Base-by-base conservation (phyloP, 1,140 invertebrate species). In the Tetramorium simillimum region DNA sequence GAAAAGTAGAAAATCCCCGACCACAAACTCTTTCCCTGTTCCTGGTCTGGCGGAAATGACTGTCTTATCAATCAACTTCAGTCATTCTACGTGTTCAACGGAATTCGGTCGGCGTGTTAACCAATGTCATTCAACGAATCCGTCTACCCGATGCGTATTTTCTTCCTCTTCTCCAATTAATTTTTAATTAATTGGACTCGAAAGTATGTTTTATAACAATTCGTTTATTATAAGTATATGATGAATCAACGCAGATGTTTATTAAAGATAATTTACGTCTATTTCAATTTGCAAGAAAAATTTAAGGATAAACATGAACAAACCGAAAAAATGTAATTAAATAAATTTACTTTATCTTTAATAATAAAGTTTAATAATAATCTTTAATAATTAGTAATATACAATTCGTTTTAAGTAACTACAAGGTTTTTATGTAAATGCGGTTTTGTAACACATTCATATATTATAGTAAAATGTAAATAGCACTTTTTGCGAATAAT, bases 111-210 rank as follows among this genome's bases (percentile, higher is more conserved):
- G 14, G 14, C 10, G n/a, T 7, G 18, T 9, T 62, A 85, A 85
- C 5, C 5, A 28, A 77, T 16, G 80, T 85, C 12, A 43, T 80
- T 80, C 53, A 10, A 67, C 51, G 75, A 85, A 85, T 63, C 16
- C n/a, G 28, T 37, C 62, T 2, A 33, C 28, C 5, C 67, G n/a
- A 2, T 21, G 18, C 6, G 3, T 58, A 37, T 7, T 18, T 67
- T 58, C 5, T 78, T 67, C 1, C 14, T 28, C 7, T 14, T 63
- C 21, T 28, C 33, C 33, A 58, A 58, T 14, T 63, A 24, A 43
- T 43, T 46, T 89, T 40, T 88, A 37, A 75, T 9, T 63, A 49
- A 82, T 43, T 58, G 14, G 12, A 14, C 7, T 72, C 2, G 21
- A 28, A 6, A 28, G 37, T n/a, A 37, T 21, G 16, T 40, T 40